phyloP scores from a whole-genome alignment of 1,140 invertebrate species.

The Brachionus plicatilis region DNA sequence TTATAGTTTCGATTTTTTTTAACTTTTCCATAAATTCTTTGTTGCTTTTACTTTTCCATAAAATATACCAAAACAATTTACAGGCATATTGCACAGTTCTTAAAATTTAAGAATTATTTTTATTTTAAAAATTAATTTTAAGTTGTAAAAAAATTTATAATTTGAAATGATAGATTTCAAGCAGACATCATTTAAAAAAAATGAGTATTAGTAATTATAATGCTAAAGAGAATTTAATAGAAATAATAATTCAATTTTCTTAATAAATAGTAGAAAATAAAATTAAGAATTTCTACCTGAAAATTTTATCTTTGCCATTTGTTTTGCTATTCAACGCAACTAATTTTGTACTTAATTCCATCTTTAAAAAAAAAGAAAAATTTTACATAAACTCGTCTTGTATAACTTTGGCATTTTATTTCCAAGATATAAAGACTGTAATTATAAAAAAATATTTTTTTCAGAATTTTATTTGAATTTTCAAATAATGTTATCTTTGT shows the following conservation, averaged over 20 bases:
- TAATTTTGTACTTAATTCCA: slow-evolving; percentile 44
- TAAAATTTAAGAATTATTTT: slow-evolving; percentile 44
- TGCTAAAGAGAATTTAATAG: no score
- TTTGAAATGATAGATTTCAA: no score
- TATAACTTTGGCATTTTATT: background rate
- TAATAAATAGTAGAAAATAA: no score
- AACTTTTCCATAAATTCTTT: slow-evolving; percentile 61
- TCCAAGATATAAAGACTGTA: background rate
- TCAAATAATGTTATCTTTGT: slow-evolving; percentile 29
- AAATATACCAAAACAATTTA: slow-evolving; percentile 63
- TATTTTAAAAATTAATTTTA: no score
- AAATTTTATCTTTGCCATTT: slow-evolving; percentile 49
- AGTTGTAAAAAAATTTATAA: no score
- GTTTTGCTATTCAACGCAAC: slow-evolving; percentile 48
- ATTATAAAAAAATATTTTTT: background rate
- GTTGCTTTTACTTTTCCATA: slow-evolving; percentile 58
- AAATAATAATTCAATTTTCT: background rate
- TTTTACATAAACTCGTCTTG: background rate
- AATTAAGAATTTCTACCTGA: slow-evolving; percentile 44
- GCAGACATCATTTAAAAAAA: no score
- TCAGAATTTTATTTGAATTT: background rate
- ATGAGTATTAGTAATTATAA: no score
- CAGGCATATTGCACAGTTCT: slow-evolving; percentile 67
- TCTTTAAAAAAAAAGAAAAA: background rate
- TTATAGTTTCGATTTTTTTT: slow-evolving; percentile 65